Percentiles rank a stretch among this genome's conserved stretches.
phyloP scores from a whole-genome alignment of 2,888 invertebrate genomes.

The Drosophila villosipedis region DNA sequence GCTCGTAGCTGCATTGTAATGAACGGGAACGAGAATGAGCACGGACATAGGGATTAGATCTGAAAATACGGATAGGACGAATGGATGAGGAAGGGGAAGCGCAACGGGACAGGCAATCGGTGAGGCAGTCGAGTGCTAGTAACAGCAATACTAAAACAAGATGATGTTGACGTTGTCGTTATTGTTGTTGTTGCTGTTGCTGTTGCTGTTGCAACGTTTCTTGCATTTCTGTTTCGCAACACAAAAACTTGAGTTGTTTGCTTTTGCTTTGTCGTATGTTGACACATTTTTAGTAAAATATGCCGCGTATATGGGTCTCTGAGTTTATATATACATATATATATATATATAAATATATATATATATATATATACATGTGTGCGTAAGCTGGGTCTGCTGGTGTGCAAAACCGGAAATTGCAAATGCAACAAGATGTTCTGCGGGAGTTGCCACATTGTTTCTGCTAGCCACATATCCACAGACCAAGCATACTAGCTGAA shows the following conservation, averaged over 20 bases:
- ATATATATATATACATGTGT: neutral
- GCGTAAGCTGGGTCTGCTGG: slow-evolving; percentile 24
- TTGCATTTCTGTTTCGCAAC: slow-evolving; percentile 42
- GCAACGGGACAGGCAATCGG: slow-evolving; percentile 20
- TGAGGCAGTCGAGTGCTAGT: slow-evolving; percentile 28
- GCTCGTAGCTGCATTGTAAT: slow-evolving; percentile 50
- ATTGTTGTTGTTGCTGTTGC: slow-evolving; percentile 35
- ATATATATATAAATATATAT: no score
- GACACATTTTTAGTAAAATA: slow-evolving; percentile 73
- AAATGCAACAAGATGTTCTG: slow-evolving; percentile 81
- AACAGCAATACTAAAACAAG: slow-evolving; percentile 34
- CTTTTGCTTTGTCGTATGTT: slow-evolving; percentile 74
- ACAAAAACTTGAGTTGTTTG: slow-evolving; percentile 77
- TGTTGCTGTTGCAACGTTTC: slow-evolving; percentile 41
- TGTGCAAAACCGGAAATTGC: slow-evolving; percentile 73
- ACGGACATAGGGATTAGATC: slow-evolving; percentile 1
- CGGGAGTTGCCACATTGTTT: slow-evolving; percentile 65
- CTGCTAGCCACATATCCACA: slow-evolving; percentile 46
- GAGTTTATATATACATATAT: neutral
- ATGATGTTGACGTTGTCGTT: slow-evolving; percentile 29
- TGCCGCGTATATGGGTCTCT: slow-evolving; percentile 23
- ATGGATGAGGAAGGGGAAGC: neutral
- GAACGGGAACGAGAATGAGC: slow-evolving; percentile 31
- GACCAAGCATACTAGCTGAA: slow-evolving; percentile 28
- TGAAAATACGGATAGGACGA: neutral